These are phyloP conservation scores for Xestoiulus laeticollis DNA, from an alignment of 2,888 invertebrate species.

Conservation along the genomic window DNA sequence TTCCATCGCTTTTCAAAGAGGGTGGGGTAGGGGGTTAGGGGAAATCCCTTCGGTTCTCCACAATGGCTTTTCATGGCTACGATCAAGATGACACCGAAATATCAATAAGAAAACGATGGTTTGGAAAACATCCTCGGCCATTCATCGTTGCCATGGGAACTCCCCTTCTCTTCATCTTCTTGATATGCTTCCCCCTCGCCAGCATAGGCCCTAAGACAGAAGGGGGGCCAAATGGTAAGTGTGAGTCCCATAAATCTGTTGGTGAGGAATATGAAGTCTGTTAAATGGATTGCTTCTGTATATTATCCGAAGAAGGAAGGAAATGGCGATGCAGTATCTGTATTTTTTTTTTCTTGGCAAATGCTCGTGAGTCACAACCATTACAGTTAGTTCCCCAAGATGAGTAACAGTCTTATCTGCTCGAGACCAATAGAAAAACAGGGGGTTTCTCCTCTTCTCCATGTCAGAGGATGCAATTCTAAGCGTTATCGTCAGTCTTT, in stretches of 20 bases:
- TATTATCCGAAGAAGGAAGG: not conserved
- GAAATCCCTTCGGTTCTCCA: not conserved
- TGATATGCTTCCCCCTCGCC: not conserved
- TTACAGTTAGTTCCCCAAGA: not conserved
- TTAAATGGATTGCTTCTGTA: slow-evolving; percentile 18
- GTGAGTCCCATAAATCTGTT: not conserved
- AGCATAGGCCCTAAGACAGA: not conserved
- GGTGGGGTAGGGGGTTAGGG: no score
- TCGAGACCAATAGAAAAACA: not conserved
- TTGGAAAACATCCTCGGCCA: not conserved
- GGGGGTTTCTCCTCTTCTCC: not conserved
- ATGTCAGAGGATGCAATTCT: not conserved
- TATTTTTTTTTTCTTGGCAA: not conserved
- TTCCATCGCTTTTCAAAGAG: no score
- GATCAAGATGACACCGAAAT: not conserved
- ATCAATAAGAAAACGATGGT: not conserved
- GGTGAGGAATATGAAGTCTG: slow-evolving; percentile 34
- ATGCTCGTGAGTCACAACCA: not conserved
- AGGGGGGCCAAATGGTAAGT: slow-evolving; percentile 15
- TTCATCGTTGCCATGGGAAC: not conserved
- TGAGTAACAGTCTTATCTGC: not conserved
- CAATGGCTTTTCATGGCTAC: not conserved
- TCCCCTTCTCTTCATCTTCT: not conserved
- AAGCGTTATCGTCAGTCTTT: not conserved
- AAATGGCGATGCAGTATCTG: not conserved